Evolutionary conservation across 2,888 invertebrate genomes (phyloP).

Genomic region (Cremastobaeus sp.): DNA sequence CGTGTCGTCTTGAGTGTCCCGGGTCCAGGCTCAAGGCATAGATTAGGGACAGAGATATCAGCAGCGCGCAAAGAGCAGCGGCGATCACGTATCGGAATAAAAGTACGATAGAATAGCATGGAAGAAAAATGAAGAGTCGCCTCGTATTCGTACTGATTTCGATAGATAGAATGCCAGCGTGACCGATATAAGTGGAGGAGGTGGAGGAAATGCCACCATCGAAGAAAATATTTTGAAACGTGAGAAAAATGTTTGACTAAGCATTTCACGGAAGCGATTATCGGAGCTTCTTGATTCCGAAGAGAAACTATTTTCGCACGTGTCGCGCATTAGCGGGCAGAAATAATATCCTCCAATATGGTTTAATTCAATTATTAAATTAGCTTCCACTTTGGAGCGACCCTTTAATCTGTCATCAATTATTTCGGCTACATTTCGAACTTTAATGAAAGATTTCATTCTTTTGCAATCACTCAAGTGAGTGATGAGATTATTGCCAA

Average conservation of each 20-base stretch:
- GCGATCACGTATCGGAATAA: slow-evolving; percentile 57
- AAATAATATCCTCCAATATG: too few relatives aligned
- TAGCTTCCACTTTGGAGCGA: too few relatives aligned
- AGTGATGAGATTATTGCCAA: too few relatives aligned
- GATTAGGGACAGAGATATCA: slow-evolving; percentile 60
- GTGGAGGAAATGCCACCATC: slow-evolving; percentile 12
- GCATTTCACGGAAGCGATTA: slow-evolving; percentile 23
- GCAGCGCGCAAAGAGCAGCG: slow-evolving; percentile 47
- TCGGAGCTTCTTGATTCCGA: slow-evolving; percentile 7
- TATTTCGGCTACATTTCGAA: background rate
- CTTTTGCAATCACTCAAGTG: too few relatives aligned
- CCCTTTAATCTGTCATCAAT: too few relatives aligned
- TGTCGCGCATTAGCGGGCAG: background rate
- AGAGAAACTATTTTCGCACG: slow-evolving; percentile 2
- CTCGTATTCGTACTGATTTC: slow-evolving; percentile 25
- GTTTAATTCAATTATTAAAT: slow-evolving; percentile 17
- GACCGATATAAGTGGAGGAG: slow-evolving; percentile 16
- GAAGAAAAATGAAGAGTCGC: slow-evolving; percentile 55
- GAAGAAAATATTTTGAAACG: slow-evolving; percentile 41
- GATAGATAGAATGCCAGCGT: slow-evolving; percentile 38
- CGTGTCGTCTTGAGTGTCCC: slow-evolving; percentile 27
- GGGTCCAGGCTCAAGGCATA: slow-evolving; percentile 52
- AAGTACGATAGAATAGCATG: slow-evolving; percentile 34
- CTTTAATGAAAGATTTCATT: too few relatives aligned
- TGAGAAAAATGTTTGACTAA: slow-evolving; percentile 44